These are phyloP conservation scores for Musca vetustissima DNA, from an alignment of 1,140 invertebrate genomes.

Conservation along the genomic window DNA sequence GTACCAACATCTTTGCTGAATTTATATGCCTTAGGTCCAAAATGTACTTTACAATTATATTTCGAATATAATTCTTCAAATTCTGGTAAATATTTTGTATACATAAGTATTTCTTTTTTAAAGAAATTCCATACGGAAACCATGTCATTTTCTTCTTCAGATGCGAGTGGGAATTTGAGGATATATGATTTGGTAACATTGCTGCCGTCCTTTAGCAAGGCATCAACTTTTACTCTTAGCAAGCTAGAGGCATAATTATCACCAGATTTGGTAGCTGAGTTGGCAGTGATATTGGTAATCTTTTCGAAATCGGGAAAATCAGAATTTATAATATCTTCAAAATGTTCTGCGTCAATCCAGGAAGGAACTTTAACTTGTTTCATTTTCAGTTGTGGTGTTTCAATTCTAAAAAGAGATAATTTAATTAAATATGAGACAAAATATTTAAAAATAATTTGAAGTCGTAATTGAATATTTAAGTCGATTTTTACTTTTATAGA, in stretches of 20 bases:
- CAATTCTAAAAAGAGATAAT: background rate
- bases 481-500: too few relatives aligned
- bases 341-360: conserved; percentile 42
- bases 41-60: conserved; percentile 32
- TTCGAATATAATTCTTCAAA: conserved; percentile 32
- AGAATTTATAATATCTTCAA: conserved; percentile 51
- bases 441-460: too few relatives aligned
- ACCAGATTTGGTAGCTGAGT: conserved; percentile 37
- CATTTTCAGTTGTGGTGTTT: background rate
- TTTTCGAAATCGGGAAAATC: conserved; percentile 41
- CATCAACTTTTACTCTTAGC: conserved; percentile 38
- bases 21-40: conserved; percentile 34
- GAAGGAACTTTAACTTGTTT: background rate
- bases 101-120: conserved; percentile 44
- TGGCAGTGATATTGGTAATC: conserved; percentile 33
- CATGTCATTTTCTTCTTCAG: conserved; percentile 31
- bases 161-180: conserved; percentile 39
- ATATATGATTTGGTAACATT: conserved; percentile 26
- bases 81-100: conserved; percentile 35
- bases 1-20: conserved; percentile 35
- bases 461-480: too few relatives aligned
- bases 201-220: conserved; percentile 37
- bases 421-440: too few relatives aligned
- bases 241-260: conserved; percentile 47
- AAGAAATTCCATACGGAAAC: conserved; percentile 38